A percentile compares a stretch with the other conserved stretches of the same genome.
These are phyloP conservation scores for Drosophila lacicola DNA, from an alignment of 2,888 invertebrate species.

Conservation along the genomic window DNA sequence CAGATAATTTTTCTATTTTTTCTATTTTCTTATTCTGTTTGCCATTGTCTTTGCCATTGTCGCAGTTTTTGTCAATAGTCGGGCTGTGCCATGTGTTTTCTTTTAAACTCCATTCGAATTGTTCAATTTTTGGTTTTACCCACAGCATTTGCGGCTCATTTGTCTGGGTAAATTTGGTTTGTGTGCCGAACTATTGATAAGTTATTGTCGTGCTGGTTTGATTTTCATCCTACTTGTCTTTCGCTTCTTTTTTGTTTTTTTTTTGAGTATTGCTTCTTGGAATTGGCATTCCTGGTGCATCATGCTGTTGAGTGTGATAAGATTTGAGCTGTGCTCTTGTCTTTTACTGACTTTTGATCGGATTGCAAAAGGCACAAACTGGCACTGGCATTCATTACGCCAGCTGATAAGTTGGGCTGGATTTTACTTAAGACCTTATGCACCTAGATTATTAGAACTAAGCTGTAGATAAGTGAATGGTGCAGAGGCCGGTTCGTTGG, in stretches of 20 bases:
- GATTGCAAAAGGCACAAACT: conserved; percentile 62
- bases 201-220: conserved; percentile 36
- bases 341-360: conserved; percentile 28
- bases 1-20: conserved; percentile 46
- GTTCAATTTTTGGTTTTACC: conserved; percentile 59
- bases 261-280: conserved; percentile 39
- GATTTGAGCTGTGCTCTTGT: conserved; percentile 26
- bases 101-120: conserved; percentile 45
- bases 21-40: not conserved
- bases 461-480: conserved; percentile 34
- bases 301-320: conserved; percentile 52
- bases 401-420: conserved; percentile 32
- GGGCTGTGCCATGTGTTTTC: conserved; percentile 32
- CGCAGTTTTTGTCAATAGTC: conserved; percentile 28
- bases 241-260: conserved; percentile 11
- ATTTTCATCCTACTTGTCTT: conserved; percentile 13
- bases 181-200: conserved; percentile 41
- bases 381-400: conserved; percentile 26
- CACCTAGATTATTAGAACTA: conserved; percentile 17
- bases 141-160: conserved; percentile 49
- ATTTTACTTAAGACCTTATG: not conserved
- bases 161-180: conserved; percentile 23
- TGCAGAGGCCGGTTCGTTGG: conserved; percentile 21
- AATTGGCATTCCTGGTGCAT: conserved; percentile 45
- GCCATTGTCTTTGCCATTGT: conserved; percentile 32